Evolutionary conservation across 2,888 invertebrate species (phyloP).

Genomic region (Nomada fabriciana): DNA sequence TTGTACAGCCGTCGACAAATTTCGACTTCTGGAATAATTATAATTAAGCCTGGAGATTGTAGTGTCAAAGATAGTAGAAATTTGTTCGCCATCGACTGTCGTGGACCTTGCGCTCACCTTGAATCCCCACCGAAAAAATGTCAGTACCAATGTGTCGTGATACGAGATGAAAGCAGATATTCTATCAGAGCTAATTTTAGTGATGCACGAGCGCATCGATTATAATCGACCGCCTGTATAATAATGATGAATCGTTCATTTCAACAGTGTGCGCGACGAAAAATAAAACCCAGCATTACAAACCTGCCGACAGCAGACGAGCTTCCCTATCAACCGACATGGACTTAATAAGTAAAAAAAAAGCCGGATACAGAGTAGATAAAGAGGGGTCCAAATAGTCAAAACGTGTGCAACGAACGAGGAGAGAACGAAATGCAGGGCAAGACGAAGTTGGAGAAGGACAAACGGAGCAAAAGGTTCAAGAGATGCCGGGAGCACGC

Average conservation of each 20-base stretch:
- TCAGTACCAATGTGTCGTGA: background rate
- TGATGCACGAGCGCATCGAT: background rate
- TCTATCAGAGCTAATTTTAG: constrained; percentile 12
- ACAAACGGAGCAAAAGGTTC: constrained; percentile 36
- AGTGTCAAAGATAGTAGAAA: too few relatives aligned
- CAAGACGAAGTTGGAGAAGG: constrained; percentile 13
- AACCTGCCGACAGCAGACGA: too few relatives aligned
- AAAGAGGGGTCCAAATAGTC: background rate
- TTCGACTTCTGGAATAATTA: background rate
- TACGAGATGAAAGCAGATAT: background rate
- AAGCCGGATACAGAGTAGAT: too few relatives aligned
- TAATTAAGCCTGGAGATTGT: too few relatives aligned
- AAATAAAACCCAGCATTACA: too few relatives aligned
- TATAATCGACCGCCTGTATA: background rate
- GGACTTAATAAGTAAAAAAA: background rate
- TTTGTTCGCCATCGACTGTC: too few relatives aligned
- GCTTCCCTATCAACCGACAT: background rate
- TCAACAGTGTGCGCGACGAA: background rate
- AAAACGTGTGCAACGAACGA: background rate
- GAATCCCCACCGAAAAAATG: background rate
- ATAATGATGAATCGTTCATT: background rate
- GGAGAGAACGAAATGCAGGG: background rate
- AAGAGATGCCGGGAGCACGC: constrained; percentile 36
- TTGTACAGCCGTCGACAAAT: too few relatives aligned
- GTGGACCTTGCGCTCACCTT: constrained; percentile 2